A percentile compares a stretch with the other conserved stretches of the same genome.
These are phyloP conservation scores for Phaethornis superciliosus DNA, from an alignment of 2,113 vertebrate genomes.

Conservation along the genomic window DNA sequence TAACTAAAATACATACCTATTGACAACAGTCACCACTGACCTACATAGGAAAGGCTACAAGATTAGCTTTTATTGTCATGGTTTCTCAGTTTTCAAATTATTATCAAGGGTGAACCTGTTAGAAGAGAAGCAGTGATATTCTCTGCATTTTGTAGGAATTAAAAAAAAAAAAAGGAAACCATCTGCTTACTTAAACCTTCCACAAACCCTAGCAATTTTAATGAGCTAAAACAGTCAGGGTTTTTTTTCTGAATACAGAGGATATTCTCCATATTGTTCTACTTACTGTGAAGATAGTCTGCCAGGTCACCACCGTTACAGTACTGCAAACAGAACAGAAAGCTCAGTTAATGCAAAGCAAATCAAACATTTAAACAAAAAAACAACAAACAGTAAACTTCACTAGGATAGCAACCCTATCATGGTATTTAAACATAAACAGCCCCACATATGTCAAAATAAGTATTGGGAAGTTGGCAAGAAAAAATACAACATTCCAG, in stretches of 20 bases:
- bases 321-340: conserved; percentile 80
- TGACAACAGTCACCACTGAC: not conserved
- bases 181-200: not conserved
- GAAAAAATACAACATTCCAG: not conserved
- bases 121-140: not conserved
- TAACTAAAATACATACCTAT: not conserved
- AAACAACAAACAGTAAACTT: not conserved
- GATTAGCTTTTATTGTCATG: not conserved
- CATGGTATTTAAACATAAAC: not conserved
- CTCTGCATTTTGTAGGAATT: not conserved
- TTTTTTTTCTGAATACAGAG: not conserved
- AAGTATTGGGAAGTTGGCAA: not conserved
- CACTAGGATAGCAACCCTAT: not conserved
- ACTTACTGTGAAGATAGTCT: conserved; percentile 97
- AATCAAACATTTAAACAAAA: not conserved
- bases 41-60: not conserved
- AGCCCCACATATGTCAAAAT: not conserved
- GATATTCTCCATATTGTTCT: not conserved
- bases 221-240: not conserved
- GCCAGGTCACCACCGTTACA: conserved; percentile 97
- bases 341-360: not conserved
- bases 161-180: not conserved
- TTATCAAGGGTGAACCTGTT: not conserved
- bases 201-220: not conserved
- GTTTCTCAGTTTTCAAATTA: not conserved